Evolutionary conservation across 2,113 vertebrate species (phyloP), one percentile per base, ranked within the genome.

Genomic region (Alethe diademata): DNA sequence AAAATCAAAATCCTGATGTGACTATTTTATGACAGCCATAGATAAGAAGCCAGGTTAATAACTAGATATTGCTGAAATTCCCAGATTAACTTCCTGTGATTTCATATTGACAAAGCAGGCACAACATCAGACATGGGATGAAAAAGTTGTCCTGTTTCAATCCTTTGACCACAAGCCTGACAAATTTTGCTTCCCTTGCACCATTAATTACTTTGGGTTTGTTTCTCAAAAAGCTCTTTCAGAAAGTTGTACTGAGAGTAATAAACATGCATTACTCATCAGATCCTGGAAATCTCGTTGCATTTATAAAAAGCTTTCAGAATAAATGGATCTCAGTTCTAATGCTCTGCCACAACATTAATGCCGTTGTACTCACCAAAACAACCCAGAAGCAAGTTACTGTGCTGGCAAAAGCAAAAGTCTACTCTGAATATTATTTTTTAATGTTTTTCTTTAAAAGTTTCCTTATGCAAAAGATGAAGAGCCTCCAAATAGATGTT

Each of bases 151-250:
- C 75, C 45, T 74, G 61, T 90, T 94, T 94, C 75, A 80, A 26
- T 67, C 84, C 81, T 51, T 79, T 5, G 11, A 86, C 92, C 76
- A 69, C 19, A 11, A 88, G 76, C 40, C 76, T 78, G 50, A 86
- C 56, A 78, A 53, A 78, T 81, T 96, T 88, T 94, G 45, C 82
- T 90, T 92, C 82, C 48, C 67, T 38, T 94, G 86, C 75, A 53
- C 79, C 50, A 72, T 94, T 93, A 95, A 93, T 93, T 86, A 88
- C 71, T 70, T 92, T 18, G 74, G 86, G 90, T 71, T 87, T 91
- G 33, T 91, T 95, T 94, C 88, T 96, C 90, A 96, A 96, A 96
- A 94, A 95, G 81, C 82, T 78, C 95, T 96, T 97, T 97, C 93
- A 97, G 82, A 92, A 88, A 83, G 73, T 67, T 74, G 60, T 58